Percentiles rank a stretch among this genome's conserved stretches.
These are phyloP conservation scores for Drosophila burlai DNA, from an alignment of 1,140 invertebrate genomes.

Conservation along the genomic window DNA sequence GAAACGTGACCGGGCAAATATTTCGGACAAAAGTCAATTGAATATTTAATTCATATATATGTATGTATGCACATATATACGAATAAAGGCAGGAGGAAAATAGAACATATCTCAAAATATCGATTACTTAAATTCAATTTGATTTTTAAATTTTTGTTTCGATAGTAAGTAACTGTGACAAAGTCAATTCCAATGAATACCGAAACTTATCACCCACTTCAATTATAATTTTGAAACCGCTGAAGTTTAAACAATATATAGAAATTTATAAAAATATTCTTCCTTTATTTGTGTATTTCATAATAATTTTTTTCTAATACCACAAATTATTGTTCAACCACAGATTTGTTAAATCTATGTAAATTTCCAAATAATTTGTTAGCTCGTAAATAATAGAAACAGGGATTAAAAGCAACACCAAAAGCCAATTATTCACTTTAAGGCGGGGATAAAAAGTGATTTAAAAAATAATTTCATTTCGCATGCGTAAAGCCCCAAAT, in stretches of 20 bases:
- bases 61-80: neutral
- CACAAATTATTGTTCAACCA: neutral
- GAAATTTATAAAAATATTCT: neutral
- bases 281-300: neutral
- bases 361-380: slow-evolving; percentile 1
- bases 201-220: neutral
- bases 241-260: neutral
- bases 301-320: neutral
- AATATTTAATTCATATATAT: slow-evolving; percentile 47
- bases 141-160: neutral
- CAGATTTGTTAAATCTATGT: neutral
- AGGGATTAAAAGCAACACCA: neutral
- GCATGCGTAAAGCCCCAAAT: slow-evolving; percentile 11
- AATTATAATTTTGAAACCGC: neutral
- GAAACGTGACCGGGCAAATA: slow-evolving; percentile 80
- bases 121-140: slow-evolving; percentile 2
- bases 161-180: neutral
- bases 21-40: slow-evolving; percentile 63
- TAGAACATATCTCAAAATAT: slow-evolving; percentile 2
- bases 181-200: neutral
- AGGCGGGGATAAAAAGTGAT: slow-evolving; percentile 4
- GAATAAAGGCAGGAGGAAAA: neutral
- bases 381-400: slow-evolving; percentile 4
- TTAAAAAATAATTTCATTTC: slow-evolving; percentile 51
- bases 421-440: slow-evolving; percentile 3